Conservation (phyloP, 2,113 vertebrate genomes). For the Turdus rufiventris region DNA sequence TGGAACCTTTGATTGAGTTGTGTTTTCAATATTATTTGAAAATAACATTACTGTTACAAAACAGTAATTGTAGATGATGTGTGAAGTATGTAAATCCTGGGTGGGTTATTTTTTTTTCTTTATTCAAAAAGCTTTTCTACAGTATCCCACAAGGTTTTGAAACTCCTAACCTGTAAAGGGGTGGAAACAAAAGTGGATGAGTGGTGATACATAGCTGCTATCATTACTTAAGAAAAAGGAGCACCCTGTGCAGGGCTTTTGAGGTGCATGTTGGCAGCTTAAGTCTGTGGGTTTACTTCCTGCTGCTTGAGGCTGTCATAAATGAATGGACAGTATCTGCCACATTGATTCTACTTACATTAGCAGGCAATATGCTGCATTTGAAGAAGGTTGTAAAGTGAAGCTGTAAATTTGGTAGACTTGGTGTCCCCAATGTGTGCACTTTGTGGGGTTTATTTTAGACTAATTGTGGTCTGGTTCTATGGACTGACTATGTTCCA, state of each 20-base stretch:
- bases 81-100: background rate
- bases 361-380: background rate
- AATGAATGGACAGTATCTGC: background rate
- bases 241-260: background rate
- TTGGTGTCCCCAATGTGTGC: rapidly evolving
- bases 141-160: background rate
- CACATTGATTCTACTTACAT: background rate
- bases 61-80: background rate
- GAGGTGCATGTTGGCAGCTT: background rate
- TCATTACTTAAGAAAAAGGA: background rate
- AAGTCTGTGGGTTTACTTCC: background rate
- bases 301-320: background rate
- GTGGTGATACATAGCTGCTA: background rate
- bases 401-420: background rate
- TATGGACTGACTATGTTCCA: background rate
- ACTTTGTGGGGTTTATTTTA: background rate
- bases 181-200: background rate
- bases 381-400: background rate
- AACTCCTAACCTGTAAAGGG: background rate
- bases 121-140: background rate
- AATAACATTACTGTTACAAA: background rate
- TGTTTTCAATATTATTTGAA: background rate
- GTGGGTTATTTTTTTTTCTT: background rate
- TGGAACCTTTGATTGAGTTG: background rate
- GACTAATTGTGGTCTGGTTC: background rate